Base-by-base conservation (phyloP, 2,797 vertebrate genomes). In the Myotis findleyi region DNA sequence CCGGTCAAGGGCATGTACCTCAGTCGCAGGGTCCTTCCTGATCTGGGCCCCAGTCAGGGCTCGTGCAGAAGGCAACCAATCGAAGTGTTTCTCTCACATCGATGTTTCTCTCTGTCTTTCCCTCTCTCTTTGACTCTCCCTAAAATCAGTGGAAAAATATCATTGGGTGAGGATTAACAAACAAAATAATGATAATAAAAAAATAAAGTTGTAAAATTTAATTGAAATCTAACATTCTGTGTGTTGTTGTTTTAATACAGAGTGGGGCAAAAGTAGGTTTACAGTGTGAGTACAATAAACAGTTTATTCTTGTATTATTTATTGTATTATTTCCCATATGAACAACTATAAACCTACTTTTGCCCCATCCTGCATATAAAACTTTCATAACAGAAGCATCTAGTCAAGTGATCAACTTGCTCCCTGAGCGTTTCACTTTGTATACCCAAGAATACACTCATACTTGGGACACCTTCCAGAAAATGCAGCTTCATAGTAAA, bases 181-280 rank as follows among this genome's bases (percentile, higher is more conserved):
- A 30, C 27, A 62, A 6, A 62, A 59, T 27, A 6, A 30, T 44
- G 11, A 51, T 51, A 51, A 51, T 16, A 62, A 62, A 62, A 30
- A 62, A 62, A 62, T 72, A 82, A 92, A 92, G 12, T 44, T 84
- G 6, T 55, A 64, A n/a, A n/a, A n/a, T 64, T 91, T 91, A 68
- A 87, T 41, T 92, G 27, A 96, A 79, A 89, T 30, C 44, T 82
- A 33, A 64, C 17, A 33, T 51, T 53, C 51, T 69, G 9, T 36
- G 62, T 64, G 62, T 64, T 59, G 5, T 66, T 66, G 18, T 76
- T 77, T 23, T 23, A 5, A 77, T 55, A 38, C 0, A 8, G 51
- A 33, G 21, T 38, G 51, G 20, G 75, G 13, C 49, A 55, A 55
- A 79, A 36, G 51, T 36, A 79, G 13, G 51, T 79, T 79, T 53